phyloP scores from a whole-genome alignment of 92 coral and sea anemone genomes.

The Heliopora coerulea region DNA sequence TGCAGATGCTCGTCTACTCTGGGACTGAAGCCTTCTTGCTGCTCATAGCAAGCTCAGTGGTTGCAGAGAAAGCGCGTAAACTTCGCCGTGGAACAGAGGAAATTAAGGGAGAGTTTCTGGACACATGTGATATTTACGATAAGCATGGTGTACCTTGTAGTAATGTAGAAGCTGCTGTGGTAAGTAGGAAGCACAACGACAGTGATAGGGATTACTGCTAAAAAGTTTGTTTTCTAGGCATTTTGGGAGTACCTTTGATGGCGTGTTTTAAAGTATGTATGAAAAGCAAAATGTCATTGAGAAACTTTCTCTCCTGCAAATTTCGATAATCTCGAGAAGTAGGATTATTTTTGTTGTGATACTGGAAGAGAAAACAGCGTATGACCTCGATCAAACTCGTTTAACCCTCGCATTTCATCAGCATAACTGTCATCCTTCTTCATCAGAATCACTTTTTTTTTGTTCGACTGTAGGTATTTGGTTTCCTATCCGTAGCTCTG shows the following conservation, averaged over 20 bases:
- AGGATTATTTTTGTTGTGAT: too few species aligned
- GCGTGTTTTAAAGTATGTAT: too few species aligned
- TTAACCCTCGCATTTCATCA: too few species aligned
- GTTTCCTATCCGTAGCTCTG: slow-evolving; percentile 60
- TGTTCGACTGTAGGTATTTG: slow-evolving; percentile 68
- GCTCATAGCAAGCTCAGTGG: slow-evolving; percentile 78
- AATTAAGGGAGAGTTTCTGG: background rate
- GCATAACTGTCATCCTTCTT: too few species aligned
- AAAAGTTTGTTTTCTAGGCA: too few species aligned
- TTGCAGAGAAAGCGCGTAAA: slow-evolving; percentile 43
- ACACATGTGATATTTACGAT: slow-evolving; percentile 11
- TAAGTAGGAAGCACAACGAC: slow-evolving; percentile 24
- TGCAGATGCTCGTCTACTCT: slow-evolving; percentile 83
- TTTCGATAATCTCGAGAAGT: too few species aligned
- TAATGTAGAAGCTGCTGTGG: slow-evolving; percentile 96
- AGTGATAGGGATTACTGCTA: too few species aligned
- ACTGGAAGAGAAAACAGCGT: too few species aligned
- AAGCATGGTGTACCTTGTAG: slow-evolving; percentile 58
- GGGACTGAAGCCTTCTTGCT: slow-evolving; percentile 70
- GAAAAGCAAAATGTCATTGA: too few species aligned
- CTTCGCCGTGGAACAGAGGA: background rate
- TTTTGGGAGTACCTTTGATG: too few species aligned
- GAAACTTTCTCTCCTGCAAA: too few species aligned
- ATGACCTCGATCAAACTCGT: too few species aligned
- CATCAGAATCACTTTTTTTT: background rate